Base-by-base conservation (phyloP, 1,140 invertebrate genomes). In the Hylyphantes graminicola region DNA sequence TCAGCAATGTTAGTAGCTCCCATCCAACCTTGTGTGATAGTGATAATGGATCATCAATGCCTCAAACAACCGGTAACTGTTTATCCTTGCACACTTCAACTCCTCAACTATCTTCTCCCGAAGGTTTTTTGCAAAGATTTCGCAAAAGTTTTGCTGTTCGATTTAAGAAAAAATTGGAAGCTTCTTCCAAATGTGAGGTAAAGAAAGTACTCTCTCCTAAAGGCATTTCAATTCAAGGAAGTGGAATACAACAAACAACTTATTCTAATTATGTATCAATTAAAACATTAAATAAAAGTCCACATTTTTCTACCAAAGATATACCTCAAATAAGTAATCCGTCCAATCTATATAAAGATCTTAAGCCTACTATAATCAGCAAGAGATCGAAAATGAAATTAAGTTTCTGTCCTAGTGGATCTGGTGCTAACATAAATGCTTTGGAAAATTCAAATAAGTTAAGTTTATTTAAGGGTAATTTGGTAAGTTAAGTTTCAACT, bases 71-170 rank as follows among this genome's bases (percentile, higher is more conserved):
- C 3, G 35, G 50, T 15, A 79, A 21, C 51, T 21, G 64, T 51
- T 15, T 79, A n/a, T 50, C 84, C 10, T 51, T 74, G 19, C 75
- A 76, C 19, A 85, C 76, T 54, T 85, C 84, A 7, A 85, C 70
- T 8, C 76, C 84, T 65, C 84, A 85, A 15, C 70, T 85, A 19
- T 57, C 85, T n/a, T 72, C 85, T 6, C 72, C 86, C 35, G 87
- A 87, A 51, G 88, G 93, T 87, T 92, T 94, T 21, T 88, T 94
- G 61, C 92, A 93, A 87, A 94, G 93, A 89, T 94, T 94, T 87
- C 90, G 93, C 50, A 93, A 94, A 87, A 94, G 93, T 84, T 93
- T 94, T 86, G 93, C 93, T 48, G 86, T 93, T 72, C 90, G 92
- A 77, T 93, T 93, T 87, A 90, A 92, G 86, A 92, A 92, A 59